Conservation (phyloP, 2,888 invertebrate genomes). For the Choristoneura rosaceana region DNA sequence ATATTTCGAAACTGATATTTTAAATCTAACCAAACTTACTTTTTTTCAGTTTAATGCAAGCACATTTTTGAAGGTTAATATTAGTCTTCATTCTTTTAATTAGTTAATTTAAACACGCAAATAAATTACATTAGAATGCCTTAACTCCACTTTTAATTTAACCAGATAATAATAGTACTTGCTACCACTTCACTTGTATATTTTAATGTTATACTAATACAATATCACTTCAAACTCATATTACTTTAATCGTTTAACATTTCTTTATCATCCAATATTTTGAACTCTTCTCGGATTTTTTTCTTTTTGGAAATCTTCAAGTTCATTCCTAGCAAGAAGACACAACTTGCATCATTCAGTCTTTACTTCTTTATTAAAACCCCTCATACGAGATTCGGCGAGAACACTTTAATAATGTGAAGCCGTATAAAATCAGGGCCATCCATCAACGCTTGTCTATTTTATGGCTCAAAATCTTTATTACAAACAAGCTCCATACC, state of each 20-base stretch:
- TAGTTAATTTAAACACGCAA: conserved; percentile 5
- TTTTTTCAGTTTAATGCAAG: conserved; percentile 11
- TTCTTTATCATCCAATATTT: not conserved
- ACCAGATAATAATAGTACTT: not conserved
- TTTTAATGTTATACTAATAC: not conserved
- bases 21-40: conserved; percentile 3
- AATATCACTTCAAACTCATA: not conserved
- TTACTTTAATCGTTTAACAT: not conserved
- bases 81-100: conserved; percentile 6
- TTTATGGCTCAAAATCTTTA: no score
- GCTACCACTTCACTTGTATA: not conserved
- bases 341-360: no score
- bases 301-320: not conserved
- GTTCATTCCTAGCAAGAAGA: not conserved
- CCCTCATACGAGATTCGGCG: no score
- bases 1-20: not conserved
- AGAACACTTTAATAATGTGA: not conserved
- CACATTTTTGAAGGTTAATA: conserved; percentile 9
- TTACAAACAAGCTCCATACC: not conserved
- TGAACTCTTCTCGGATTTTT: not conserved
- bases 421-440: not conserved
- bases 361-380: not conserved
- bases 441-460: not conserved
- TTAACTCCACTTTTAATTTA: not conserved
- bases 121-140: not conserved